Base-by-base conservation (phyloP, 2,797 vertebrate genomes). In the Sarcophilus harrisii region DNA sequence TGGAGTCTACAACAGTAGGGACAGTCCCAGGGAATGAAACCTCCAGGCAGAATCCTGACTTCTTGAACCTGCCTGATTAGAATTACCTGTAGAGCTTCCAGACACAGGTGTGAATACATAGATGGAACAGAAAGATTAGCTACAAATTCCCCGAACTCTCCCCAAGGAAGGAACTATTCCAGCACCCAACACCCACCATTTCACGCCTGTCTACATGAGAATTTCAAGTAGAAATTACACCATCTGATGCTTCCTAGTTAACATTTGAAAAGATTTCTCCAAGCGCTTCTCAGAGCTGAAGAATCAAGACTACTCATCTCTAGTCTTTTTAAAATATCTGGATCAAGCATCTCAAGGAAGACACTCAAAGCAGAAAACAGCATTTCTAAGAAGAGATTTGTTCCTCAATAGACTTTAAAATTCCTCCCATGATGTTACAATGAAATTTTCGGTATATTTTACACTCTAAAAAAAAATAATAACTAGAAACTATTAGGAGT, bases 401-500 rank as follows among this genome's bases (percentile, higher is more conserved):
- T n/a, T 73, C 62, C n/a, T 73, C 16, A 38, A 73, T 2, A 73
- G 66, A 45, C n/a, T 45, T 45, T 45, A 81, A 81, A 45, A 81
- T 38, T 16, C 18, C 66, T 45, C 66, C n/a, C 21, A 10, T 38
- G n/a, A 73, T 27, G n/a, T 81, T 81, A 45, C 21, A 81, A 38
- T 73, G n/a, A 73, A 73, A 73, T 32, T 38, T 38, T 38, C 45
- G 54, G 21, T 1, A 30, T 0, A 14, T 58, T 91, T 96, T 30
- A 57, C 6, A 81, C 6, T 81, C 62, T 57, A 66, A 90, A 93
- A 59, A 57, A 90, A 93, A 45, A 24, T n/a, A 92, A 58, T 89
- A 30, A 92, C 95, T n/a, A 32, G 57, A 58, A 96, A 62, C n/a
- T 91, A 95, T 12, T 52, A 91, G n/a, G 21, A 73, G 94, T 54